These are phyloP conservation scores for Sarcophaga variegata DNA, from an alignment of 2,888 invertebrate genomes.

Conservation along the genomic window DNA sequence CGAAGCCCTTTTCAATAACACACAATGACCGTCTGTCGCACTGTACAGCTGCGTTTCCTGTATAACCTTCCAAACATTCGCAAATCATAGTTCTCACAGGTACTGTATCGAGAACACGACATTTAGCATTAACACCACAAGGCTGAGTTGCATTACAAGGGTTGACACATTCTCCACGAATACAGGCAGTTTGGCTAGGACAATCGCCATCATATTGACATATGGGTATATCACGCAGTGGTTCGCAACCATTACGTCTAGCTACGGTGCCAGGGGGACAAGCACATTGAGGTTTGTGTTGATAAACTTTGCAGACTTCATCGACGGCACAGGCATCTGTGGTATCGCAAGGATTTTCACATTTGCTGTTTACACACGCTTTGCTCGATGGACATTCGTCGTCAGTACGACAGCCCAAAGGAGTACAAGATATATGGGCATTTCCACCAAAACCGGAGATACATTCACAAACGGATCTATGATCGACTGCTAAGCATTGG, in stretches of 20 bases:
- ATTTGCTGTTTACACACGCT: constrained; percentile 91
- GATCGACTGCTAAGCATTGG: constrained; percentile 90
- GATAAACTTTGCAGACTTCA: constrained; percentile 89
- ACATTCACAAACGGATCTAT: constrained; percentile 92
- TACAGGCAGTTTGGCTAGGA: constrained; percentile 91
- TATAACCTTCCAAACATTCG: constrained; percentile 92
- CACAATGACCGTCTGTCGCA: constrained; percentile 90
- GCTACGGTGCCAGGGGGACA: constrained; percentile 90
- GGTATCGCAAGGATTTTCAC: constrained; percentile 88
- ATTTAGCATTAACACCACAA: constrained; percentile 91
- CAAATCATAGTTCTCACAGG: constrained; percentile 95
- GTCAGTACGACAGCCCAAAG: constrained; percentile 91
- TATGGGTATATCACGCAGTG: constrained; percentile 83
- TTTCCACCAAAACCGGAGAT: constrained; percentile 91
- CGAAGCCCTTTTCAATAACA: constrained; percentile 86
- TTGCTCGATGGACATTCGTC: constrained; percentile 91
- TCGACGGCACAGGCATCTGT: constrained; percentile 87
- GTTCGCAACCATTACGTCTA: constrained; percentile 85
- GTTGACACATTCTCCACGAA: constrained; percentile 91
- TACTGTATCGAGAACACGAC: constrained; percentile 89
- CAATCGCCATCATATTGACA: constrained; percentile 92
- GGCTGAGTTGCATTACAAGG: constrained; percentile 91
- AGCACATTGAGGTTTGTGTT: constrained; percentile 89
- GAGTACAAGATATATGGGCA: constrained; percentile 88
- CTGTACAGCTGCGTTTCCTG: constrained; percentile 92